Evolutionary conservation across 2,113 vertebrate genomes (phyloP), one percentile per base, ranked within the genome.

Genomic region (Larimichthys crocea): DNA sequence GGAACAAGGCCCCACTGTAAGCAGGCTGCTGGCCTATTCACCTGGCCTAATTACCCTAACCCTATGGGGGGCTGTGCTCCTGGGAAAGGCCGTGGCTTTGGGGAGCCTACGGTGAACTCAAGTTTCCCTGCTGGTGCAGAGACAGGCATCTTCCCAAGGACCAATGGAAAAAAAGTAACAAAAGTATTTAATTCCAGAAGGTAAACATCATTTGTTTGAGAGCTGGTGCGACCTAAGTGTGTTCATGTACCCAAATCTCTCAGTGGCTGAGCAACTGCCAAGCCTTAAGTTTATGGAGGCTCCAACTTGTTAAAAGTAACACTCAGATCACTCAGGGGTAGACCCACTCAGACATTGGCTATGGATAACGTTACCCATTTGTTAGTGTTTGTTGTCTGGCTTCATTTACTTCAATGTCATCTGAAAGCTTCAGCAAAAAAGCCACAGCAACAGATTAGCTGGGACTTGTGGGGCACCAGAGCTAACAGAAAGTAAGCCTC

Each of bases 1-100:
- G 85, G 91, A 95, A 95, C 94, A 95, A 95, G 94, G 91, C 87
- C 86, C 91, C 80, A 92, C 93, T 94, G 92, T 95, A 89, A 88
- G 87, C 91, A 74, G 85, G 79, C 90, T 89, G 83, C 86, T 86
- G 93, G 82, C 89, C 94, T 92, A 93, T 94, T 95, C 93, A 94
- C 94, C 93, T 93, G 92, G 90, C 94, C 94, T 95, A 95, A 95
- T 95, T 95, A 94, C 86, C 86, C 85, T 74, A 78, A 90, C 88
- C 90, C 88, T 82, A 75, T 90, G 84, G 90, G 83, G 87, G 86
- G 74, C 80, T 77, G 49, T 65, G 74, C 88, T 89, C 86, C 74
- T 88, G 87, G 89, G 92, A 93, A 93, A 86, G 85, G 85, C 87
- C 88, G 66, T 16, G 57, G 86, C 87, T 86, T 80, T 75, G 17